Conservation (phyloP, 2,888 invertebrate species). For the Cheilosia soror region DNA sequence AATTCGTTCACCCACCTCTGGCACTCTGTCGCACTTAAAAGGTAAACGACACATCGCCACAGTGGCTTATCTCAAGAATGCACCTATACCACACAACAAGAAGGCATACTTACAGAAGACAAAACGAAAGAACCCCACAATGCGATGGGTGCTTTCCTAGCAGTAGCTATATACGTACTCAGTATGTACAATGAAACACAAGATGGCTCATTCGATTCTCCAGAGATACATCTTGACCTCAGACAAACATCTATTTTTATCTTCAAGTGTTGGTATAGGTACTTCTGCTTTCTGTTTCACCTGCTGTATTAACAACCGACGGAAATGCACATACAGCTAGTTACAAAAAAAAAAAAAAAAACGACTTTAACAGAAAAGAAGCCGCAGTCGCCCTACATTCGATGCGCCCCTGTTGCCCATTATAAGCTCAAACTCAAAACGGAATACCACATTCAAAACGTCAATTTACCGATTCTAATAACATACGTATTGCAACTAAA, state of each 20-base stretch:
- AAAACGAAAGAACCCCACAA: constrained; percentile 42
- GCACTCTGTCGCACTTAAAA: constrained; percentile 72
- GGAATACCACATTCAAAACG: constrained; percentile 56
- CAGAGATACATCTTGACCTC: constrained; percentile 65
- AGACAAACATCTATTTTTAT: constrained; percentile 58
- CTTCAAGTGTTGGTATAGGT: constrained; percentile 6
- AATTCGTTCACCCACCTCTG: constrained; percentile 71
- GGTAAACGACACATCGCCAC: constrained; percentile 77
- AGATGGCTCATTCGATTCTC: constrained; percentile 40
- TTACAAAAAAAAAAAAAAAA: not conserved
- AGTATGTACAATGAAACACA: constrained; percentile 10
- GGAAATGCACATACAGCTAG: constrained; percentile 44
- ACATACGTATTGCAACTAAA: constrained; percentile 54
- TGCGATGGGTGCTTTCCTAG: constrained; percentile 29
- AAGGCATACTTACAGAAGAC: constrained; percentile 40
- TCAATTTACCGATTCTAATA: constrained; percentile 52
- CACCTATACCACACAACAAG: constrained; percentile 62
- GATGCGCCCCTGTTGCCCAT: constrained; percentile 30
- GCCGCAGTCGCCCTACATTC: constrained; percentile 54
- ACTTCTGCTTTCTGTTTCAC: constrained; percentile 3
- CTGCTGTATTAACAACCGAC: constrained; percentile 30
- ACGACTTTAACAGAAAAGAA: constrained; percentile 25
- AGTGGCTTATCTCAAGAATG: constrained; percentile 78
- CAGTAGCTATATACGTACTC: constrained; percentile 29
- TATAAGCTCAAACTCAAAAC: constrained; percentile 34